A percentile compares a stretch with the other conserved stretches of the same genome.
Conservation (phyloP, 92 coral and sea anemone genomes). For the Palythoa heliodiscus region DNA sequence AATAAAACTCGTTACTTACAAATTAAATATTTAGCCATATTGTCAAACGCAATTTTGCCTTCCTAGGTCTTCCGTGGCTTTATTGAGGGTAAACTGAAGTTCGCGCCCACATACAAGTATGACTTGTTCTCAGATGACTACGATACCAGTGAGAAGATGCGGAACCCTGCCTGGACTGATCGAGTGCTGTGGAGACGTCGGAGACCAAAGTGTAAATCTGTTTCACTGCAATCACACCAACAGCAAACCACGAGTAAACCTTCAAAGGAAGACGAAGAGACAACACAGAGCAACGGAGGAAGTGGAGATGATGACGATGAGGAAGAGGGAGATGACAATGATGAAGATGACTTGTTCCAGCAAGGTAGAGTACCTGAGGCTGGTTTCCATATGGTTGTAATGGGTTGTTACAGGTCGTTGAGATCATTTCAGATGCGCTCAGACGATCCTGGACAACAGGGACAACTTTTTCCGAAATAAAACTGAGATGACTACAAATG, state of each 20-base stretch:
- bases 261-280: slow-evolving; percentile 16
- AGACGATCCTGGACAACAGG: too few species aligned
- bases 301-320: slow-evolving; percentile 40
- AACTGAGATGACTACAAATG: too few species aligned
- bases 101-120: slow-evolving; percentile 96
- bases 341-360: slow-evolving; percentile 47
- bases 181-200: slow-evolving; percentile 98
- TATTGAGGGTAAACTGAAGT: slow-evolving; percentile 81
- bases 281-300: slow-evolving; percentile 8
- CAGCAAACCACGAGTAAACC: slow-evolving; percentile 29
- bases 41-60: neutral
- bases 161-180: slow-evolving; percentile 99
- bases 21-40: neutral
- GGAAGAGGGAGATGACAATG: slow-evolving; percentile 48
- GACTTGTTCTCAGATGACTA: slow-evolving; percentile 98
- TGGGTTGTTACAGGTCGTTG: too few species aligned
- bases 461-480: too few species aligned
- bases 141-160: slow-evolving; percentile 98
- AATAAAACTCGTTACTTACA: neutral
- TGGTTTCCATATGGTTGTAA: too few species aligned
- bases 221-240: slow-evolving; percentile 41
- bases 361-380: neutral
- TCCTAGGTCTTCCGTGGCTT: slow-evolving; percentile 90
- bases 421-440: too few species aligned
- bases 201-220: slow-evolving; percentile 87